These are phyloP conservation scores for Danio tinwini DNA, from an alignment of 2,797 vertebrate species.

Conservation along the genomic window DNA sequence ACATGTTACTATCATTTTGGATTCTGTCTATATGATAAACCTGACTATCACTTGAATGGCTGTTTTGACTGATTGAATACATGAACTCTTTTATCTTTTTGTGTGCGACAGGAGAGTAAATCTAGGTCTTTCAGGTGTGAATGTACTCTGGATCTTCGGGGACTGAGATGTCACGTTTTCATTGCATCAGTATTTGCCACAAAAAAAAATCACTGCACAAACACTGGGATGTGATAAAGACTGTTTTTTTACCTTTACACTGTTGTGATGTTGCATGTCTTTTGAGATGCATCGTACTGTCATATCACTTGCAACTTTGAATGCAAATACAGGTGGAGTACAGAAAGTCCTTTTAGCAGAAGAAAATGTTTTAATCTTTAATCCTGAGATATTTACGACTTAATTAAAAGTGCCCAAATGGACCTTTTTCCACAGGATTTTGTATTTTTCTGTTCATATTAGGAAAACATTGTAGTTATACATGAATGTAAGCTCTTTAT, in stretches of 20 bases:
- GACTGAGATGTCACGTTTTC: constrained; percentile 75
- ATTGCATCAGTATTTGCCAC: neutral
- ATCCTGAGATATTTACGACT: constrained; percentile 18
- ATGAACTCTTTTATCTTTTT: neutral
- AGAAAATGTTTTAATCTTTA: constrained; percentile 30
- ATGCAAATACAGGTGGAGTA: constrained; percentile 15
- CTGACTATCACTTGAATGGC: neutral
- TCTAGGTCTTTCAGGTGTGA: constrained; percentile 93
- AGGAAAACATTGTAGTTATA: constrained; percentile 47
- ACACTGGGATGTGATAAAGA: constrained; percentile 17
- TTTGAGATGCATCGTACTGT: constrained; percentile 15
- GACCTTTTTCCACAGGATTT: constrained; percentile 16
- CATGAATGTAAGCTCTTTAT: constrained; percentile 22
- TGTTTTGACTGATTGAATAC: neutral
- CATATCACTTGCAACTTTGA: neutral
- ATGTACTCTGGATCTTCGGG: constrained; percentile 95
- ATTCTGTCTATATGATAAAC: too few species aligned
- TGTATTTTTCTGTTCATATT: constrained; percentile 3
- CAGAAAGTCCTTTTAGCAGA: constrained; percentile 31
- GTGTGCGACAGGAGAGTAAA: constrained; percentile 86
- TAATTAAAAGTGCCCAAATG: constrained; percentile 36
- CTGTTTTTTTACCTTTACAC: constrained; percentile 18
- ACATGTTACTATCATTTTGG: too few species aligned
- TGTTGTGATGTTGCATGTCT: constrained; percentile 21
- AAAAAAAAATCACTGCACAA: constrained; percentile 21